These are phyloP conservation scores for Amphiprion clarkii DNA, from an alignment of 2,797 vertebrate genomes.

Conservation along the genomic window DNA sequence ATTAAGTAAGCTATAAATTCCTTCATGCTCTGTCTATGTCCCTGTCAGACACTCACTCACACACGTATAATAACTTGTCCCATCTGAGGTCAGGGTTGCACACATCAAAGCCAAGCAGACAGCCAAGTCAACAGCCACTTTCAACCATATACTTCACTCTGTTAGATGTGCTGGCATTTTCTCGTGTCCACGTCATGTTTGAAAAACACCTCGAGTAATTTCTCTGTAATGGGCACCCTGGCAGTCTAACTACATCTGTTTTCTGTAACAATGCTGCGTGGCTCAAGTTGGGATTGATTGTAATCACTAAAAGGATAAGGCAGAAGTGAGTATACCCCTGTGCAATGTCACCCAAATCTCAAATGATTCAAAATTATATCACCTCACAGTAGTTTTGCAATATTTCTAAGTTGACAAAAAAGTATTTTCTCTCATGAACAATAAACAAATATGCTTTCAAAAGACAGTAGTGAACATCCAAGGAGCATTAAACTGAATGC, in stretches of 20 bases:
- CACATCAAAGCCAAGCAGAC: constrained; percentile 61
- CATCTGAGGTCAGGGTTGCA: constrained; percentile 48
- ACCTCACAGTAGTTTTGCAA: too few species aligned
- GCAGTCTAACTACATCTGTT: background rate
- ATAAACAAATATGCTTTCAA: too few species aligned
- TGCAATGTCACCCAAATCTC: too few species aligned
- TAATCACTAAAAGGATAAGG: background rate
- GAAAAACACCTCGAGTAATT: too few species aligned
- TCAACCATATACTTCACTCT: constrained; percentile 25
- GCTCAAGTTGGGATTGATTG: background rate
- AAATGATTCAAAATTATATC: too few species aligned
- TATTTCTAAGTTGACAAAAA: too few species aligned
- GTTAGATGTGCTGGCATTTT: constrained; percentile 16
- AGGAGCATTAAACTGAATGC: too few species aligned
- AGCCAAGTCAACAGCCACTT: constrained; percentile 36
- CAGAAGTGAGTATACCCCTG: background rate
- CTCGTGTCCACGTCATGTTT: constrained; percentile 1
- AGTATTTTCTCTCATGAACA: too few species aligned
- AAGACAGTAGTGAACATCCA: too few species aligned
- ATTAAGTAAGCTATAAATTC: constrained; percentile 63
- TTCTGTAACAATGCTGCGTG: background rate
- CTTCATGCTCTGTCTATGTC: constrained; percentile 43
- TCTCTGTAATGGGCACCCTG: background rate
- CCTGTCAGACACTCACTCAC: constrained; percentile 28
- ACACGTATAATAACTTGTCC: constrained; percentile 32